A percentile compares a stretch with the other conserved stretches of the same genome.
These are phyloP conservation scores for Bibio marci DNA, from an alignment of 2,888 invertebrate genomes.

Conservation along the genomic window DNA sequence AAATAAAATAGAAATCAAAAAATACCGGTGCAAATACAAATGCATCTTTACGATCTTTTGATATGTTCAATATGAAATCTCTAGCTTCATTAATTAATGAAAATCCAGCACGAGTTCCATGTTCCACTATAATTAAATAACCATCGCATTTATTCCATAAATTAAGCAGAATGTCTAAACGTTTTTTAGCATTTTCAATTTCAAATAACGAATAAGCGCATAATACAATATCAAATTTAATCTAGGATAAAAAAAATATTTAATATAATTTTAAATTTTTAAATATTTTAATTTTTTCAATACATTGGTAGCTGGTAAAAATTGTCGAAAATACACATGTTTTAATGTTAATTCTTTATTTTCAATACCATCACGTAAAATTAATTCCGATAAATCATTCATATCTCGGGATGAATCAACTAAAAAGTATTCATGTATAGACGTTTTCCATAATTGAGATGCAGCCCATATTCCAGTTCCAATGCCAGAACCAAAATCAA, in stretches of 20 bases:
- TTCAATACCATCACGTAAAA: conserved; percentile 48
- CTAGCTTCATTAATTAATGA: conserved; percentile 68
- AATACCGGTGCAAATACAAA: conserved; percentile 62
- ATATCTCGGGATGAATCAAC: conserved; percentile 69
- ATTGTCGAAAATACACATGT: conserved; percentile 60
- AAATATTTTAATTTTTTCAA: conserved; percentile 3
- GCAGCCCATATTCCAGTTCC: conserved; percentile 80
- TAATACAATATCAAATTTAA: conserved; percentile 62
- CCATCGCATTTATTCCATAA: conserved; percentile 76
- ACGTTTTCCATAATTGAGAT: conserved; percentile 48
- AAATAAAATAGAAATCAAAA: conserved; percentile 3
- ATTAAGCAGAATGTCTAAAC: conserved; percentile 53
- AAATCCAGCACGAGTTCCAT: conserved; percentile 69
- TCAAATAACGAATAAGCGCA: conserved; percentile 71
- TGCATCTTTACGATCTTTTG: conserved; percentile 29
- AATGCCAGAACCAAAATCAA: conserved; percentile 86
- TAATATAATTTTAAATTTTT: not conserved
- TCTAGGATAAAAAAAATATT: conserved; percentile 20
- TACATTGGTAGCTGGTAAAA: conserved; percentile 43
- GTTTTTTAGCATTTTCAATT: conserved; percentile 42
- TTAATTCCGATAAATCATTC: conserved; percentile 60
- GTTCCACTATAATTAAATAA: conserved; percentile 69
- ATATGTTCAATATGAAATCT: conserved; percentile 46
- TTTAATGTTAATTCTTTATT: conserved; percentile 39
- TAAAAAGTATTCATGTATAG: conserved; percentile 66